Conservation (phyloP, 2,113 vertebrate genomes). For the Neomonachus schauinslandi region DNA sequence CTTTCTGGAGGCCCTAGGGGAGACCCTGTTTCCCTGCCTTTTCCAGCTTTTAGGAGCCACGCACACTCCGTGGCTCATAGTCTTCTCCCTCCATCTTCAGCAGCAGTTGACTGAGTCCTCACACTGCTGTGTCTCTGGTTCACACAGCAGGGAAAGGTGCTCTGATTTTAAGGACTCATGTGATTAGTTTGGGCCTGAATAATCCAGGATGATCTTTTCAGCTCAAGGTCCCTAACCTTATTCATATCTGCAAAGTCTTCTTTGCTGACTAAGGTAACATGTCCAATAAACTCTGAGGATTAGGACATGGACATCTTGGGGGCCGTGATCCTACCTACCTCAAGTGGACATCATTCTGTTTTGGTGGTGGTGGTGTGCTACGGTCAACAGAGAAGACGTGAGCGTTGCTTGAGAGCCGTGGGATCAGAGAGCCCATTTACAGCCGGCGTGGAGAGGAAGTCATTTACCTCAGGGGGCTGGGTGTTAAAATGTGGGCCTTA, state of each 20-base stretch:
- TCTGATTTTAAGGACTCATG: neutral
- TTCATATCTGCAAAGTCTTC: neutral
- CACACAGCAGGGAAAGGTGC: neutral
- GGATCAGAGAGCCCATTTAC: no score
- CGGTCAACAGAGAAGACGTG: neutral
- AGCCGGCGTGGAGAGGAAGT: neutral
- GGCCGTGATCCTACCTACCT: neutral
- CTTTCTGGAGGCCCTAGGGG: neutral
- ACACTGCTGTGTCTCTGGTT: neutral
- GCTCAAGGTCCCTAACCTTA: neutral
- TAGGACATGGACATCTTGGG: neutral
- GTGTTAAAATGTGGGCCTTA: neutral
- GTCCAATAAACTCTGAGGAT: neutral
- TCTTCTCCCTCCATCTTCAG: neutral
- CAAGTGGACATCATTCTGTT: neutral
- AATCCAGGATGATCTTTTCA: neutral
- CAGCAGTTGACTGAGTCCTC: neutral
- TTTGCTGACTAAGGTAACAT: neutral
- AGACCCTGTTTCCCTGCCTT: neutral
- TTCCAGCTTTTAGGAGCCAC: neutral
- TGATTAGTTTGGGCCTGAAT: neutral
- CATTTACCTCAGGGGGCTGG: neutral
- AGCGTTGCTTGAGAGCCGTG: neutral
- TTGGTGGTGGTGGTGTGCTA: neutral
- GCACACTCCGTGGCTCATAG: neutral